Conservation (phyloP, 2,113 vertebrate species). For the Scophthalmus maximus region DNA sequence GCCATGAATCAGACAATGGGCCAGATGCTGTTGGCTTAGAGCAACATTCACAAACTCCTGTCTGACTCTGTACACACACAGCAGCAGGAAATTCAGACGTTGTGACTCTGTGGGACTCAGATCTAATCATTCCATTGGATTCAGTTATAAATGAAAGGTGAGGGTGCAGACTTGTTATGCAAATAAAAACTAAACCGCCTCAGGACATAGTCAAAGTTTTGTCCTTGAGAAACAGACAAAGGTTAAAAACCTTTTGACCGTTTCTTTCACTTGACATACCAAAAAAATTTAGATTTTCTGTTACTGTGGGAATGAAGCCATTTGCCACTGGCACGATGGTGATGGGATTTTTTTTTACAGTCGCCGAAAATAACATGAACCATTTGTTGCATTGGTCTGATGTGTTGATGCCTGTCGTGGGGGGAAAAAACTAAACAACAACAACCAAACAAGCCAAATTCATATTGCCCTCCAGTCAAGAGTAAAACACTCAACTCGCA, state of each 20-base stretch:
- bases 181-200: slow-evolving; percentile 4
- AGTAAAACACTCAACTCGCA: slow-evolving; percentile 32
- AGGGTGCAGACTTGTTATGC: neutral
- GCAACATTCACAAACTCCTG: slow-evolving; percentile 66
- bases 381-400: slow-evolving; percentile 52
- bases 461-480: slow-evolving; percentile 54
- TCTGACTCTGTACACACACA: slow-evolving; percentile 3
- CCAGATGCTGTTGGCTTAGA: slow-evolving; percentile 75
- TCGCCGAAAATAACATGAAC: slow-evolving; percentile 53
- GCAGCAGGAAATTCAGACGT: slow-evolving; percentile 37
- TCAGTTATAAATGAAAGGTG: slow-evolving; percentile 31
- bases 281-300: slow-evolving; percentile 49
- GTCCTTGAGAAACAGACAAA: neutral
- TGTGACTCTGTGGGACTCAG: slow-evolving; percentile 45
- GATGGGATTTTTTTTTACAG: slow-evolving; percentile 48
- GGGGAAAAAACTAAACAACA: slow-evolving; percentile 12
- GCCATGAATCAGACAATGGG: slow-evolving; percentile 71
- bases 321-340: slow-evolving; percentile 35
- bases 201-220: neutral
- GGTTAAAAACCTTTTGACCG: slow-evolving; percentile 43
- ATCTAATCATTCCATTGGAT: slow-evolving; percentile 46
- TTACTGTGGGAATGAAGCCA: slow-evolving; percentile 36
- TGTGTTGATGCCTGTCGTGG: slow-evolving; percentile 36
- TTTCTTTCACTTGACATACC: slow-evolving; percentile 26
- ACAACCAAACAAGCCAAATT: slow-evolving; percentile 48